These are phyloP conservation scores for Scelioninae gen. 1 DNA, from an alignment of 2,888 invertebrate genomes.

Conservation along the genomic window DNA sequence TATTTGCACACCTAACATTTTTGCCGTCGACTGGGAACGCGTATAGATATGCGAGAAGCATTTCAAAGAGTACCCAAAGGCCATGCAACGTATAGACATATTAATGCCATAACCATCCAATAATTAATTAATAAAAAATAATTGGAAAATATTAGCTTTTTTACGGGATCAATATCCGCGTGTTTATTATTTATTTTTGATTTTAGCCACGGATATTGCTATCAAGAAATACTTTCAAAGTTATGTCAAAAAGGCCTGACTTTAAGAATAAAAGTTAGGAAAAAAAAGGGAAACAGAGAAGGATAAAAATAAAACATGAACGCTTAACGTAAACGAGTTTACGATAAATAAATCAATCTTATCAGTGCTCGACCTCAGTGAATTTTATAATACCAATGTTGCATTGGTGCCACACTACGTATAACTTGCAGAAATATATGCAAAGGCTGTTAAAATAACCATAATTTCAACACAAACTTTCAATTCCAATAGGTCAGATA, in stretches of 20 bases:
- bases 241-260: conserved; percentile 26
- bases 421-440: conserved; percentile 60
- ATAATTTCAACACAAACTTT: conserved; percentile 65
- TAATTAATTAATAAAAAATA: conserved; percentile 48
- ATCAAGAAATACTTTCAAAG: conserved; percentile 62
- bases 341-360: conserved; percentile 70
- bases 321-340: conserved; percentile 63
- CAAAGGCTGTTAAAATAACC: conserved; percentile 63
- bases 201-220: conserved; percentile 49
- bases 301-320: conserved; percentile 52
- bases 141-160: background rate
- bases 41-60: conserved; percentile 46
- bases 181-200: conserved; percentile 19
- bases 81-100: conserved; percentile 74
- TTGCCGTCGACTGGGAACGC: conserved; percentile 28
- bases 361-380: conserved; percentile 59
- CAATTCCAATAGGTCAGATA: conserved; percentile 60
- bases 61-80: conserved; percentile 66
- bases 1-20: conserved; percentile 44
- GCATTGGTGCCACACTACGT: conserved; percentile 40
- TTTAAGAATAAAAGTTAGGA: conserved; percentile 8
- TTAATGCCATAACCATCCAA: conserved; percentile 81
- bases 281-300: conserved; percentile 4
- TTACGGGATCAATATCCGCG: background rate
- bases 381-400: conserved; percentile 59